Conservation (phyloP, 2,113 vertebrate species). For the Percopsis transmontana region DNA sequence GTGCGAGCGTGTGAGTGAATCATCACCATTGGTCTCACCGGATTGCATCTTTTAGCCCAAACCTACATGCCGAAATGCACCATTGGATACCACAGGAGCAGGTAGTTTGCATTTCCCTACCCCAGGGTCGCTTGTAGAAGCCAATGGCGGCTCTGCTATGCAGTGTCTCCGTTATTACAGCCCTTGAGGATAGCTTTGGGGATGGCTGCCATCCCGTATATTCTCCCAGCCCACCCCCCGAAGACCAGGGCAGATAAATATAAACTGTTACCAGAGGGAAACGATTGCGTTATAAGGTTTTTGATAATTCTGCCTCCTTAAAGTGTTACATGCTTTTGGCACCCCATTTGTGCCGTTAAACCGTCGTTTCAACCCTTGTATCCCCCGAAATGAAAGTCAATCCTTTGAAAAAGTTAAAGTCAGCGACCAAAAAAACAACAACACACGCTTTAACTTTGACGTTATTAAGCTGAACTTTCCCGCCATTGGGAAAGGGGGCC, state of each 20-base stretch:
- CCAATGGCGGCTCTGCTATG: slow-evolving; percentile 39
- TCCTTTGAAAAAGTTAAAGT: background rate
- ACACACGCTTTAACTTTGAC: background rate
- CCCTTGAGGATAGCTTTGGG: slow-evolving; percentile 40
- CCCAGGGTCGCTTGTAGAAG: slow-evolving; percentile 45
- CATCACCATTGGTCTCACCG: slow-evolving; percentile 23
- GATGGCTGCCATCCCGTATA: slow-evolving; percentile 52
- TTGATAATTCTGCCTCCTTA: no score
- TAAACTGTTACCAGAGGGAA: slow-evolving; percentile 1
- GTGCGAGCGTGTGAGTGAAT: slow-evolving; percentile 12
- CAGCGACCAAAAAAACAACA: background rate
- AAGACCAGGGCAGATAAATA: slow-evolving; percentile 22
- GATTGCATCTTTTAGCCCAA: slow-evolving; percentile 41
- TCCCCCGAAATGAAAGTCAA: no score
- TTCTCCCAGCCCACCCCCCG: slow-evolving; percentile 21
- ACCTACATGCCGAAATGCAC: slow-evolving; percentile 53
- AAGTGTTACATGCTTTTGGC: no score
- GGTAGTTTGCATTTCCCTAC: slow-evolving; percentile 61
- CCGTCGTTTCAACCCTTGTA: no score
- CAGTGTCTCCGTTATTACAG: slow-evolving; percentile 18
- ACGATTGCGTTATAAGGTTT: no score
- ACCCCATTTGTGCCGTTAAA: no score
- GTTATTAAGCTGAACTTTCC: no score
- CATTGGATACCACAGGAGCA: slow-evolving; percentile 38
- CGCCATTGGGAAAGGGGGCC: no score